Conservation (phyloP, 2,113 vertebrate species). For the Proteles cristata region DNA sequence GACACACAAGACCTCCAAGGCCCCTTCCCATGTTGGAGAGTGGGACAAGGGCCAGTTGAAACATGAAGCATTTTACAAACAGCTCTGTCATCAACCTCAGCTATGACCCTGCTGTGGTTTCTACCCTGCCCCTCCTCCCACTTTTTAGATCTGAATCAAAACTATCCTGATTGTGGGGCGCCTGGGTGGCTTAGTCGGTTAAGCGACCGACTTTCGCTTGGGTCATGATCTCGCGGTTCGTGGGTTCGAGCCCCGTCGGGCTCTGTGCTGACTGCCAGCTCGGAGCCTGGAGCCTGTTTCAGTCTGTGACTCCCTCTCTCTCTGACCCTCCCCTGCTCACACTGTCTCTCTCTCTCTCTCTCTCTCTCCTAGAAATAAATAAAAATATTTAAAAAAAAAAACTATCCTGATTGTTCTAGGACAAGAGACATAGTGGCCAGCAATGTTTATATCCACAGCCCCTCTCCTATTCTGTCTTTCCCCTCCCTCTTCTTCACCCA, state of each 20-base stretch:
- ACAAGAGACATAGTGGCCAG: background rate
- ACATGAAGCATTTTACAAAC: background rate
- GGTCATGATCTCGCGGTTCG: too few relatives aligned
- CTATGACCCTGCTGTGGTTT: background rate
- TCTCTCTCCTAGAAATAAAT: too few relatives aligned
- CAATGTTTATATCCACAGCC: background rate
- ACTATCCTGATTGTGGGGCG: background rate
- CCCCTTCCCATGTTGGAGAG: too few relatives aligned
- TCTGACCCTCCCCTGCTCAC: too few relatives aligned
- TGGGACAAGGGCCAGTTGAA: background rate
- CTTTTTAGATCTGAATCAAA: background rate
- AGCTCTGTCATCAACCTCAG: accelerated
- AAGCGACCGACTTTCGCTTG: too few relatives aligned
- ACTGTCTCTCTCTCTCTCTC: too few relatives aligned
- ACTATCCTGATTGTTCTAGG: background rate
- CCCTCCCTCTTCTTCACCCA: background rate
- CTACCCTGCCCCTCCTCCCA: background rate
- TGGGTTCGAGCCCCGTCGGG: too few relatives aligned
- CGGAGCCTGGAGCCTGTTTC: too few relatives aligned
- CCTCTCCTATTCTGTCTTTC: background rate
- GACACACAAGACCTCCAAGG: background rate
- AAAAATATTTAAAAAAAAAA: too few relatives aligned
- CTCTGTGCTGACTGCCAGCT: too few relatives aligned
- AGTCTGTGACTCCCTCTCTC: too few relatives aligned
- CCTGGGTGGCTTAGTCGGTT: too few relatives aligned